Conservation (phyloP, 2,113 vertebrate genomes). For the Gorilla gorilla region DNA sequence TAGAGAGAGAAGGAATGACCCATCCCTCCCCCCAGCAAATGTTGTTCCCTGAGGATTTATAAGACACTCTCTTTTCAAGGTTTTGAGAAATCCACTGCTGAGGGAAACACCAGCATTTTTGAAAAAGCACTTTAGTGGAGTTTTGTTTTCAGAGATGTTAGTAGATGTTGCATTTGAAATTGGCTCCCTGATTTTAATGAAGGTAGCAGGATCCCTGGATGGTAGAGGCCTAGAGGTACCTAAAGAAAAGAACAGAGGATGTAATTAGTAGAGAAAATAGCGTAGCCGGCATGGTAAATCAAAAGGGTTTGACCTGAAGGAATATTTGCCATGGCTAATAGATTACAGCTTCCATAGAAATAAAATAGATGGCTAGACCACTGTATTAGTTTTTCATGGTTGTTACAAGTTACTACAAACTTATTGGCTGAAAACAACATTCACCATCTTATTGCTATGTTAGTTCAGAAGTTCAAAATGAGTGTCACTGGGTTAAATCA, state of each 20-base stretch:
- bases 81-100: background rate
- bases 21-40: no score
- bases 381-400: background rate
- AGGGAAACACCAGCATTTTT: background rate
- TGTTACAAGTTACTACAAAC: background rate
- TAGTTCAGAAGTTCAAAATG: background rate
- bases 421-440: background rate
- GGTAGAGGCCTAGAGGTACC: background rate
- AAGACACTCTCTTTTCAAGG: background rate
- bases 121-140: background rate
- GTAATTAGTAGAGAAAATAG: background rate
- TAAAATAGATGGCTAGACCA: background rate
- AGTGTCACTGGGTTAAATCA: background rate
- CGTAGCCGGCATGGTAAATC: background rate
- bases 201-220: background rate
- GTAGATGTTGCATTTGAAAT: background rate
- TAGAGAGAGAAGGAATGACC: background rate
- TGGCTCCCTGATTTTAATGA: background rate
- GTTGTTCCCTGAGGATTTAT: background rate
- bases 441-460: background rate
- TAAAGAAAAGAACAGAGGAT: background rate
- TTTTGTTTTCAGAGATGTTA: background rate
- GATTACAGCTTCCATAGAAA: background rate
- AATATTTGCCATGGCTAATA: background rate
- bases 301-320: background rate